Evolutionary conservation across 1,140 invertebrate genomes (phyloP).

Genomic region (Acromyrmex charruanus): DNA sequence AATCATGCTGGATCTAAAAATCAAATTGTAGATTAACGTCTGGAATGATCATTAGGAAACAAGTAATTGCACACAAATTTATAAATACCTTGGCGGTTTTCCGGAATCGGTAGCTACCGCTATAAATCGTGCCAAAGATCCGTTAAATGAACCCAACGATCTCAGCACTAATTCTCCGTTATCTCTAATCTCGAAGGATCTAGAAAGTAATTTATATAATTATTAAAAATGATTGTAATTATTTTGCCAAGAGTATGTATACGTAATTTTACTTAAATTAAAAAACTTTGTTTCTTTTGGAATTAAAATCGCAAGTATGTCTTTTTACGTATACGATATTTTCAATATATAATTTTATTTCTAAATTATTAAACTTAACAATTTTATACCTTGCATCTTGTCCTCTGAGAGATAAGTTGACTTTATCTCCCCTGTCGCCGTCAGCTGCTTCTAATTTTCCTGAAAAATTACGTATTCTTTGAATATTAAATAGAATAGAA

Average conservation of each 20-base stretch:
- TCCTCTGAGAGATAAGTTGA: conserved; percentile 91
- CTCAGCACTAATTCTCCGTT: conserved; percentile 87
- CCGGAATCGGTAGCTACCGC: conserved; percentile 94
- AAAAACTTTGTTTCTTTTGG: not conserved
- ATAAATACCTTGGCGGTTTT: conserved; percentile 89
- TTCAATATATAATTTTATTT: conserved; percentile 5
- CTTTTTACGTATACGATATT: conserved; percentile 5
- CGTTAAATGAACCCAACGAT: conserved; percentile 87
- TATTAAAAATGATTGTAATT: conserved; percentile 35
- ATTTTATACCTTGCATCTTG: conserved; percentile 89
- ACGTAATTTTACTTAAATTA: no score
- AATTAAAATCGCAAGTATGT: not conserved
- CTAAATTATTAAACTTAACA: not conserved
- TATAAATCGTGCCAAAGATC: conserved; percentile 89
- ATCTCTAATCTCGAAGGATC: conserved; percentile 86
- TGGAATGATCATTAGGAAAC: not conserved
- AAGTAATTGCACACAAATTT: not conserved
- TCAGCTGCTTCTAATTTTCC: conserved; percentile 92
- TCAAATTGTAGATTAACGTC: not conserved
- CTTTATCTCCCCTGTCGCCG: conserved; percentile 92
- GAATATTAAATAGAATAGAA: not conserved
- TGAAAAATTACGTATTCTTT: conserved; percentile 52
- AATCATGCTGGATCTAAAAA: conserved; percentile 88
- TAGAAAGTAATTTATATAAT: conserved; percentile 70
- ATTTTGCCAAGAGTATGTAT: conserved; percentile 27